Evolutionary conservation across 2,113 vertebrate species (phyloP).

Genomic region (Colius striatus): DNA sequence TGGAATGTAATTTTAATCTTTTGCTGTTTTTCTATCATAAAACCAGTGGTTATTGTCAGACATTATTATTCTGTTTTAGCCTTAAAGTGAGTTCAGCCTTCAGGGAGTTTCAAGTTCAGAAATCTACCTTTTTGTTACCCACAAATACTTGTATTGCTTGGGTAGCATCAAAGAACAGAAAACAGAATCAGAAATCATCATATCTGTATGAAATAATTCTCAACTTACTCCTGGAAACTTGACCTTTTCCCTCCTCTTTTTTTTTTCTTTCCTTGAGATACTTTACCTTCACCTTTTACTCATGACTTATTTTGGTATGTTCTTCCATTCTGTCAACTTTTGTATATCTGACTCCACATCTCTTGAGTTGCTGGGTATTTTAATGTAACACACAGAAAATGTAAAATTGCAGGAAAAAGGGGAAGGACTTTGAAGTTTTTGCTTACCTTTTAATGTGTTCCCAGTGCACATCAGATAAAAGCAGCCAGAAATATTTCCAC

Average conservation of each 20-base stretch:
- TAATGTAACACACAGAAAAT: background rate
- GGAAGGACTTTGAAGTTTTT: conserved; percentile 20
- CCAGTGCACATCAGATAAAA: conserved; percentile 26
- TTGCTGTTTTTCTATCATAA: background rate
- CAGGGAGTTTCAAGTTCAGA: background rate
- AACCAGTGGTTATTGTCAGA: background rate
- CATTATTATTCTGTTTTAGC: background rate
- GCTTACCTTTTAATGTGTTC: conserved; percentile 7
- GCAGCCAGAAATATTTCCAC: conserved; percentile 8
- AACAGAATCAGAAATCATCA: accelerated
- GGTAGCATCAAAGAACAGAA: background rate
- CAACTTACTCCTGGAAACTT: background rate
- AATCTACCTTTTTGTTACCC: background rate
- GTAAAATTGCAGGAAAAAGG: background rate
- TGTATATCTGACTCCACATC: background rate
- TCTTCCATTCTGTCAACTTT: background rate
- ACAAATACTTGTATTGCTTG: background rate
- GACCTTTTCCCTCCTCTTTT: too few relatives aligned
- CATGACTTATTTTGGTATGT: background rate
- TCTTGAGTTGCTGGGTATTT: background rate
- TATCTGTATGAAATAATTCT: background rate
- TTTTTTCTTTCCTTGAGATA: accelerated
- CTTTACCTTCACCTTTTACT: background rate
- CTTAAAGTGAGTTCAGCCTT: background rate
- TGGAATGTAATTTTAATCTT: background rate